Base-by-base conservation (phyloP, 2,113 vertebrate genomes). In the Dicentrarchus labrax region DNA sequence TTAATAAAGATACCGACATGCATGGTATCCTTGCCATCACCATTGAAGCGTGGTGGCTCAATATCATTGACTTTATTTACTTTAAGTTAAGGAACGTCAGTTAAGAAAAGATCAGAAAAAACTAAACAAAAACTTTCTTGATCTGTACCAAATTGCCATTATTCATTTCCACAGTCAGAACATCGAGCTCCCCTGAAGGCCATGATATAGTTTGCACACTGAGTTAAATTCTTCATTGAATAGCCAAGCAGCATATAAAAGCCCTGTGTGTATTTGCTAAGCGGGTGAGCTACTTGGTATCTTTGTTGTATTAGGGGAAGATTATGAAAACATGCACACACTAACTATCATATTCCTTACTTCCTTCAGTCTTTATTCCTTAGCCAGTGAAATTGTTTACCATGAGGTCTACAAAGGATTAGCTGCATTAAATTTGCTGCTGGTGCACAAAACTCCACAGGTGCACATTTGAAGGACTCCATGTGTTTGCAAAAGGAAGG, bases 401-500 rank as follows among this genome's bases (percentile, higher is more conserved):
- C 0, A 4, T 50, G 9, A 75, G 41, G 0, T 75, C 10, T 54
- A 3, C 8, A 11, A 57, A 59, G 6, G 11, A 43, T 36, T 73
- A 13, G 9, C 0, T n/a, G 21, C 8, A 2, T 69, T 10, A 39
- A 38, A 43, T 59, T 22, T 0, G 4, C 2, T 21, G 21, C 11
- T 3, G 12, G 61, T 67, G 47, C 13, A 53, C 41, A 76, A 4
- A 15, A 16, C 17, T 69, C 51, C 59, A 22, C 78, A 83, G 76
- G 75, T 86, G 71, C 67, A 64, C 11, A 13, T 22, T 48, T 9
- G 5, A 61, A 68, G 6, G 51, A 81, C 43, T 78, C 6, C 22
- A 19, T 15, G 50, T 90, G 79, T 90, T 92, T 88, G 67, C 73
- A 21, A 38, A 88, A 72, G 79, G 72, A 65, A 39, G 53, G 66